Evolutionary conservation across 1,140 invertebrate genomes (phyloP).

Genomic region (Rhopalosiphum padi): DNA sequence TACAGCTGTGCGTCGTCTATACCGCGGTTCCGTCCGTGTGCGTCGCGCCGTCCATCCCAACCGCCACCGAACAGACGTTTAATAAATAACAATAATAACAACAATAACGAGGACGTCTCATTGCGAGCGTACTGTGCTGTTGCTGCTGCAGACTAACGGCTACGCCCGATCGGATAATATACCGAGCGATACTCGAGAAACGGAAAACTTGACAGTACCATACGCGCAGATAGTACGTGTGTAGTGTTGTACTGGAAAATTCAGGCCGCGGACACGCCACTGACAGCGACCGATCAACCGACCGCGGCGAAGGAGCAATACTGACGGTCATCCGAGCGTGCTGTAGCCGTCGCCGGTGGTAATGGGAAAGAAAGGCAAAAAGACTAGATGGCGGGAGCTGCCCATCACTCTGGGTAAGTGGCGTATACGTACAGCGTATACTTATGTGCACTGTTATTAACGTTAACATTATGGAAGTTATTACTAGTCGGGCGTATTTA

Average conservation of each 20-base stretch:
- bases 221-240: neutral
- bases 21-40: neutral
- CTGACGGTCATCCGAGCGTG: neutral
- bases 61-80: neutral
- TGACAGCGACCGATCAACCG: neutral
- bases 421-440: too few species aligned
- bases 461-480: neutral
- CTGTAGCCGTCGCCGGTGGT: neutral
- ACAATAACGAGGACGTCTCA: neutral
- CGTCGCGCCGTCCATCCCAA: neutral
- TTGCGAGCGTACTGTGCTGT: neutral
- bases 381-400: slow-evolving; percentile 61
- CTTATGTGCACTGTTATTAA: neutral
- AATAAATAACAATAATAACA: neutral
- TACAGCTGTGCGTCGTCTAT: neutral
- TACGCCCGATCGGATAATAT: neutral
- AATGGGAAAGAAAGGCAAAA: slow-evolving; percentile 62
- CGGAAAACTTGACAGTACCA: neutral
- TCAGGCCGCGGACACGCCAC: neutral
- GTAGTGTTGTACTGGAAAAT: neutral
- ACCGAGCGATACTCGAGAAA: neutral
- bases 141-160: neutral
- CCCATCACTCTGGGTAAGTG: slow-evolving; percentile 59
- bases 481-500: neutral
- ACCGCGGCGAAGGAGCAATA: neutral